phyloP scores from a whole-genome alignment of 30 jellyfish, hydroid and myxozoan species.

The Aurelia coerulea region DNA sequence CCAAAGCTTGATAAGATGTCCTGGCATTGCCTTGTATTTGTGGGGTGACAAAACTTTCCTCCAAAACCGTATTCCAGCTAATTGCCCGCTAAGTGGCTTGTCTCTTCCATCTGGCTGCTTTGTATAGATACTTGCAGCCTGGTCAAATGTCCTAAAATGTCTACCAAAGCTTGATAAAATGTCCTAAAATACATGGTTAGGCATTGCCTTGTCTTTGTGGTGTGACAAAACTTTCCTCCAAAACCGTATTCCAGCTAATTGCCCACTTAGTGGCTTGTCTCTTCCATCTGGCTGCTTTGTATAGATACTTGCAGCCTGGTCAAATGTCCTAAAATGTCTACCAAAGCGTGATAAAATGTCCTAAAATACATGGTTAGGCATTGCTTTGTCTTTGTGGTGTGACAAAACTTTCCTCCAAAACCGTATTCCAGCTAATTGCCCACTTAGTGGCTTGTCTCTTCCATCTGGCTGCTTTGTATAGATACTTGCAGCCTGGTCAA shows the following conservation, averaged over 20 bases:
- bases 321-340: conserved; percentile 8
- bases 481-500: conserved; percentile 71
- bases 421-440: conserved; percentile 55
- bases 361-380: too few species aligned
- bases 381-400: too few species aligned
- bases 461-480: conserved; percentile 39
- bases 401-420: conserved; percentile 41
- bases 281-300: conserved; percentile 33
- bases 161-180: too few species aligned
- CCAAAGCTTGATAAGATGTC: too few species aligned
- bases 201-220: too few species aligned
- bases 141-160: conserved; percentile 39
- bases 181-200: too few species aligned
- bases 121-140: conserved; percentile 64
- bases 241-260: conserved; percentile 60
- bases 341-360: too few species aligned
- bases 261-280: conserved; percentile 49
- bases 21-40: too few species aligned
- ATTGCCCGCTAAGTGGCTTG: conserved; percentile 55
- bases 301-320: conserved; percentile 71
- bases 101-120: conserved; percentile 28
- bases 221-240: conserved; percentile 25
- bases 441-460: conserved; percentile 39
- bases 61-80: conserved; percentile 69
- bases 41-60: neutral